Conservation (phyloP, 2,797 vertebrate genomes). For the Micromesistius poutassou region DNA sequence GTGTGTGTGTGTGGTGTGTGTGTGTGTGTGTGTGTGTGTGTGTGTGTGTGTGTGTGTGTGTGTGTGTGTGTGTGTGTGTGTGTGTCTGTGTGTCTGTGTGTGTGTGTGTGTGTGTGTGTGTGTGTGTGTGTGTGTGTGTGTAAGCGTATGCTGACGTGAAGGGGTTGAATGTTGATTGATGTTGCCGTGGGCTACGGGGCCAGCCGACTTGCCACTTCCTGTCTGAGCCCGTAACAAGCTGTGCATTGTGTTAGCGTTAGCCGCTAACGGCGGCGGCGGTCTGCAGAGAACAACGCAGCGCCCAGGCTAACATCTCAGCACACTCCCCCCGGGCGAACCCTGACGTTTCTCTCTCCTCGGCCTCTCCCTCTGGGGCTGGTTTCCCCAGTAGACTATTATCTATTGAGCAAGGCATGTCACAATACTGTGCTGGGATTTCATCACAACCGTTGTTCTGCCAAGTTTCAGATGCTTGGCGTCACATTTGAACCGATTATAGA, state of each 20-base stretch:
- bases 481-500: not conserved
- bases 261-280: slow-evolving; percentile 15
- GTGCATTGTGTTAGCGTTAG: slow-evolving; percentile 47
- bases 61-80: not conserved
- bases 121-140: not conserved
- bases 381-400: not conserved
- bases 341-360: too few species aligned
- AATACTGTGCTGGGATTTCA: not conserved
- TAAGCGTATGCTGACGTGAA: slow-evolving; percentile 49
- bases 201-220: slow-evolving; percentile 54
- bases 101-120: slow-evolving; percentile 3
- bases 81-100: not conserved
- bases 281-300: too few species aligned
- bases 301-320: too few species aligned
- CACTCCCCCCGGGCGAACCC: too few species aligned
- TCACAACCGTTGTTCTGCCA: not conserved
- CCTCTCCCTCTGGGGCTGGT: too few species aligned
- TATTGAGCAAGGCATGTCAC: not conserved
- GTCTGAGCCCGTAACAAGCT: slow-evolving; percentile 55
- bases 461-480: not conserved
- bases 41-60: slow-evolving; percentile 8
- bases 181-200: slow-evolving; percentile 36
- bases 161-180: slow-evolving; percentile 49
- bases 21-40: slow-evolving; percentile 3
- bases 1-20: not conserved